A percentile compares a stretch with the other conserved stretches of the same genome.
These are phyloP conservation scores for Aspiorhynchus laticeps DNA, from an alignment of 2,113 vertebrate species.

Conservation along the genomic window DNA sequence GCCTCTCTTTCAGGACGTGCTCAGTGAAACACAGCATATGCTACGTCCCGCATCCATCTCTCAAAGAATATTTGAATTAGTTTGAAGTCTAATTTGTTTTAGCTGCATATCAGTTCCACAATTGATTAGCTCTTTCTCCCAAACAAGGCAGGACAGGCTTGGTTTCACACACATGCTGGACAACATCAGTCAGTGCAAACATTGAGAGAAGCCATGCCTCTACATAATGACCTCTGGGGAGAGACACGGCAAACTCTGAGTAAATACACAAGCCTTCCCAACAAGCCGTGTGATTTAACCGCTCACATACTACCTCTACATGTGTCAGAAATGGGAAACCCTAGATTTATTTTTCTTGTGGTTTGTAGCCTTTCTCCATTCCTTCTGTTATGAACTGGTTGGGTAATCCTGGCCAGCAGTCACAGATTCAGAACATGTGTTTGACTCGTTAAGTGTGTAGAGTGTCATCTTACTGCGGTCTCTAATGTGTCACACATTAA, in stretches of 20 bases:
- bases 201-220: slow-evolving; percentile 65
- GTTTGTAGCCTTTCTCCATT: slow-evolving; percentile 64
- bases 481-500: slow-evolving; percentile 13
- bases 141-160: slow-evolving; percentile 65
- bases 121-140: slow-evolving; percentile 69
- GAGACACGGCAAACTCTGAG: slow-evolving; percentile 58
- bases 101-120: slow-evolving; percentile 72
- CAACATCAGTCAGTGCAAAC: slow-evolving; percentile 61
- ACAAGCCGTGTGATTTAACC: slow-evolving; percentile 71
- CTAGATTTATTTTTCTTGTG: slow-evolving; percentile 68
- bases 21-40: not conserved
- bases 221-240: slow-evolving; percentile 68
- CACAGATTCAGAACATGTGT: slow-evolving; percentile 43
- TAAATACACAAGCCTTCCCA: slow-evolving; percentile 74
- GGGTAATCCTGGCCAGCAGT: slow-evolving; percentile 35
- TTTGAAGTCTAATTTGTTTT: slow-evolving; percentile 79
- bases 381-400: slow-evolving; percentile 67
- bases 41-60: slow-evolving; percentile 63
- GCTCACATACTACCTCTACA: slow-evolving; percentile 66
- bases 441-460: slow-evolving; percentile 28
- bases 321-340: slow-evolving; percentile 72
- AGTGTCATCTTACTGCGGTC: slow-evolving; percentile 18
- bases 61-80: slow-evolving; percentile 67
- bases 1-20: slow-evolving; percentile 57
- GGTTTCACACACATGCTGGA: slow-evolving; percentile 67